A percentile compares a stretch with the other conserved stretches of the same genome.
Evolutionary conservation across 1,140 invertebrate genomes (phyloP).

Genomic region (Eueides isabella): DNA sequence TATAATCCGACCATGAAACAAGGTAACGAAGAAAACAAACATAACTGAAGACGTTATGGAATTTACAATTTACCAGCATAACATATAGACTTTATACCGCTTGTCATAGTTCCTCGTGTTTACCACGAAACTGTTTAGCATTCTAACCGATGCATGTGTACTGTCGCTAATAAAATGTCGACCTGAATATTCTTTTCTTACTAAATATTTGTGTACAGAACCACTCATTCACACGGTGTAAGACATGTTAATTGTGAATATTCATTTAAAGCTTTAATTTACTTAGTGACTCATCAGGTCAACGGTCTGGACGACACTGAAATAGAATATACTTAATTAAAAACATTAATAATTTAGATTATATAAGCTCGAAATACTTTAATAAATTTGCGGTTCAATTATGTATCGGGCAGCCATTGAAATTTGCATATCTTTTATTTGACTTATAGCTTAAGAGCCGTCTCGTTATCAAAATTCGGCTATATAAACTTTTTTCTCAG

Average conservation of each 20-base stretch:
- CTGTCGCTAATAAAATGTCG: constrained; percentile 71
- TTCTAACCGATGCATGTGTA: constrained; percentile 69
- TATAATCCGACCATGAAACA: constrained; percentile 53
- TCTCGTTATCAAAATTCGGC: constrained; percentile 39
- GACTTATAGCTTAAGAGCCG: constrained; percentile 52
- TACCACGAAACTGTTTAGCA: constrained; percentile 78
- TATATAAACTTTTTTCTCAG: constrained; percentile 8
- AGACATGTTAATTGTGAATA: constrained; percentile 27
- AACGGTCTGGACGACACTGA: constrained; percentile 25
- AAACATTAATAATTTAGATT: constrained; percentile 45
- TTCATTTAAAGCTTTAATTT: constrained; percentile 26
- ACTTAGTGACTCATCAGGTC: constrained; percentile 27
- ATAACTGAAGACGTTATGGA: constrained; percentile 14
- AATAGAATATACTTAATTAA: constrained; percentile 44
- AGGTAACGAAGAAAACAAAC: constrained; percentile 34
- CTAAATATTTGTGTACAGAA: constrained; percentile 66
- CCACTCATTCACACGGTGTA: constrained; percentile 63
- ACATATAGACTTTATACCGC: constrained; percentile 51
- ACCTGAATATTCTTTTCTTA: constrained; percentile 71
- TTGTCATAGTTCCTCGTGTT: constrained; percentile 62
- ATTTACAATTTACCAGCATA: constrained; percentile 45
- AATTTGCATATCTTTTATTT: constrained; percentile 76
- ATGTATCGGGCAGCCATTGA: constrained; percentile 1
- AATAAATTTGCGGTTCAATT: constrained; percentile 45
- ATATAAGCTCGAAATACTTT: constrained; percentile 42